Evolutionary conservation across 1,140 invertebrate genomes (phyloP).

Genomic region (Coptotermes formosanus): DNA sequence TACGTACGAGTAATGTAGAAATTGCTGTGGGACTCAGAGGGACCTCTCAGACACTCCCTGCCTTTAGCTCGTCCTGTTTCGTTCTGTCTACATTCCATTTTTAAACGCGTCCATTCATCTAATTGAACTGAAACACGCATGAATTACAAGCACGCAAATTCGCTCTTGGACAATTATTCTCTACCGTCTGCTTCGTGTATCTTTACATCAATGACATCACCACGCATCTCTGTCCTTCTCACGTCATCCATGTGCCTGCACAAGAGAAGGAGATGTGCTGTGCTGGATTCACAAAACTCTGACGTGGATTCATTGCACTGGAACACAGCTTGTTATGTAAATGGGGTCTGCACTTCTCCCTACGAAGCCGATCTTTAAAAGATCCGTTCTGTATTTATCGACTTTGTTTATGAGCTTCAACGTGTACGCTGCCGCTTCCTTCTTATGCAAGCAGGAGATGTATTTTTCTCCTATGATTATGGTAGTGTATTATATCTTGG

Average conservation of each 20-base stretch:
- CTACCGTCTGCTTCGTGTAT: background rate
- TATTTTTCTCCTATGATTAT: no score
- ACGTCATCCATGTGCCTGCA: background rate
- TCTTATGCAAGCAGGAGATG: no score
- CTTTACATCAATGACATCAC: conserved; percentile 4
- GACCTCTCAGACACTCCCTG: background rate
- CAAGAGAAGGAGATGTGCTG: background rate
- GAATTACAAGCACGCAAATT: background rate
- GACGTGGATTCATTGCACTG: background rate
- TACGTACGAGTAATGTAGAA: background rate
- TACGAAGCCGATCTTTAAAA: background rate
- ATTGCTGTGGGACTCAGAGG: background rate
- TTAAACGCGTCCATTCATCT: background rate
- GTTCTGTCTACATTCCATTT: background rate
- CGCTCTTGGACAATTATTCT: background rate
- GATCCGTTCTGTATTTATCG: background rate
- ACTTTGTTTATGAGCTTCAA: background rate
- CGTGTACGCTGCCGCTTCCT: no score
- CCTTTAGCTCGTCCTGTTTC: no score
- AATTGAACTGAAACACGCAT: conserved; percentile 2
- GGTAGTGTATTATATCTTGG: no score
- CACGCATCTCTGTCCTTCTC: background rate
- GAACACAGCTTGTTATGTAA: background rate
- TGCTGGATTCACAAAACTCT: background rate
- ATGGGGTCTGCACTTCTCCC: background rate